These are phyloP conservation scores for Cataglyphis albicans DNA, from an alignment of 2,888 invertebrate species.

Conservation along the genomic window DNA sequence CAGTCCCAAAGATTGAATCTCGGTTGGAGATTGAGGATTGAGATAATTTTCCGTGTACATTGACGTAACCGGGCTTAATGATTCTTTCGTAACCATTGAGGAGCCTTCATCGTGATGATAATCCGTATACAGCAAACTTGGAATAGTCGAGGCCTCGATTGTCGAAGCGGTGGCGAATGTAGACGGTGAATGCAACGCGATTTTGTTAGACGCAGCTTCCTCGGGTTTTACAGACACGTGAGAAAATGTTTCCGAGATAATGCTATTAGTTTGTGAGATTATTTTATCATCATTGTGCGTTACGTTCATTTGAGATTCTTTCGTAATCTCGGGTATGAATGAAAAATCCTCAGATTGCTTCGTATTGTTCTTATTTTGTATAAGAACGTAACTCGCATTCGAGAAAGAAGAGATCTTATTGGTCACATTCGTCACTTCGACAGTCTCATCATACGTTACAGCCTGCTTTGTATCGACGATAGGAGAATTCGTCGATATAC, in stretches of 20 bases:
- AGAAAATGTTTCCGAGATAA: constrained; percentile 9
- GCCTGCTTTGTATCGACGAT: constrained; percentile 7
- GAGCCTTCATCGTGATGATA: not conserved
- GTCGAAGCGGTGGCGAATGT: constrained; percentile 18
- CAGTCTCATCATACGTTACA: not conserved
- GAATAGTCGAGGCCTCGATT: constrained; percentile 52
- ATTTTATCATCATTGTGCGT: constrained; percentile 5
- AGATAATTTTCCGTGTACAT: constrained; percentile 14
- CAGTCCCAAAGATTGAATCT: constrained; percentile 33
- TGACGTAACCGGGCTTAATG: not conserved
- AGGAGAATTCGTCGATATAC: not conserved
- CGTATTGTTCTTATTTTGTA: constrained; percentile 29
- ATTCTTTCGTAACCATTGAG: constrained; percentile 23
- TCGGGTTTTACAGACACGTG: constrained; percentile 1
- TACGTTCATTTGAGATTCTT: constrained; percentile 25
- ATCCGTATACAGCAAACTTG: constrained; percentile 1
- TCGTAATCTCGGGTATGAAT: constrained; percentile 14
- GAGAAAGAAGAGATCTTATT: constrained; percentile 12
- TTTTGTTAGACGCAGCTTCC: not conserved
- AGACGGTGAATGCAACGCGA: not conserved
- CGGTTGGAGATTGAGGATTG: constrained; percentile 14
- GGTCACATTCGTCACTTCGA: not conserved
- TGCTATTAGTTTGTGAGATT: constrained; percentile 14
- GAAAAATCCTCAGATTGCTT: not conserved
- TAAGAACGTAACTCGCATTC: constrained; percentile 7